Evolutionary conservation across 1,140 invertebrate species (phyloP), one percentile per base, ranked within the genome.

Genomic region (Lasaia peninsularis): DNA sequence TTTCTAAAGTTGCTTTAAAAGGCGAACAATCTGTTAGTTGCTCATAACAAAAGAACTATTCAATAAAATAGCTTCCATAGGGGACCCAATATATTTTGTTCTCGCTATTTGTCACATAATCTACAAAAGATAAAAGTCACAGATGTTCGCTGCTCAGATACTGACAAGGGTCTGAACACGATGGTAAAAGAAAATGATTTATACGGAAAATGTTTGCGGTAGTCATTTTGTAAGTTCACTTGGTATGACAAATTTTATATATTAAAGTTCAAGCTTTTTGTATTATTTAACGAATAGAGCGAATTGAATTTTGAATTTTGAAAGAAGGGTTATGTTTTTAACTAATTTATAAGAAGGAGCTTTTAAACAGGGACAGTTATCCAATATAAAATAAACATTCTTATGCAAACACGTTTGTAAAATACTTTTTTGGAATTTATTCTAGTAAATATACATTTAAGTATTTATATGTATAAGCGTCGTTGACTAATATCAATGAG

Each of bases 81-180:
- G 40, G 40, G 40, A 44, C 16, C 40, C 40, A 44, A 44, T 44
- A 44, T 44, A 44, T 44, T 20, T 20, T 20, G 40, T 20, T 44
- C 40, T 11, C 18, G 40, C 40, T 44, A 44, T 44, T 44, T 44
- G 40, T 44, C 40, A 44, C 40, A 44, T 44, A 44, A 44, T 44
- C 40, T 44, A 44, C 40, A 18, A 44, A 44, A 44, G 40, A 44
- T 44, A 44, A 44, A 44, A 44, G 40, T 44, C 40, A 44, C 40
- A 44, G 40, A 44, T 44, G 40, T 21, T 44, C 40, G 16, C 20
- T 44, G 40, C 20, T 44, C 40, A 44, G 40, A 44, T 44, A 44
- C 40, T 44, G 40, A 44, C 40, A 44, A 44, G 40, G 40, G 40
- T 44, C 40, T 20, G 40, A 40, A 40, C 40, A 20, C 40, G 40